Base-by-base conservation (phyloP, 2,113 vertebrate species). In the Muntiacus reevesi region DNA sequence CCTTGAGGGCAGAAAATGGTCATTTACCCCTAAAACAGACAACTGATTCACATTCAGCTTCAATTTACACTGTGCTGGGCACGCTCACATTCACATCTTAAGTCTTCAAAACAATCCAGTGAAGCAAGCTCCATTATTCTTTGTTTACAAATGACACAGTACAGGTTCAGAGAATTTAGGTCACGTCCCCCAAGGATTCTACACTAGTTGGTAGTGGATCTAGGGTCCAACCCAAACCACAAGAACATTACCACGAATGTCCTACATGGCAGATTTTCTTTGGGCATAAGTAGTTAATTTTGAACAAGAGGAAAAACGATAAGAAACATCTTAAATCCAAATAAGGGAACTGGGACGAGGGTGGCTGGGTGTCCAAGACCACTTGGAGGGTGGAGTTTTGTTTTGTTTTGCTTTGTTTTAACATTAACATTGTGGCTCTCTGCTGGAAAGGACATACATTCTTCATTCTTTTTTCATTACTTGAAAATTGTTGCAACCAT, bases 391-490 rank as follows among this genome's bases (percentile, higher is more conserved):
- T 94, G 87, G 86, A 83, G 87, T 95, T 97, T 87, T 97, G 89
- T 96, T 97, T 97, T 86, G 81, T 55, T 97, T 95, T 98, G 85
- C 89, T 97, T 95, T 96, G 90, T 96, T 95, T 97, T 89, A 97
- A 89, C 93, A 86, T 96, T 97, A 93, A 96, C 93, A 95, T 95
- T 87, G 89, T 14, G 95, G 96, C 95, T 90, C 4, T 88, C 91
- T 92, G 64, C 91, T 98, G 98, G 95, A 97, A 97, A 94, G 64
- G 79, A 89, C 95, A 88, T n/a, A 71, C 97, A 97, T 98, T 98
- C 95, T 97, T 95, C 98, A 98, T 98, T 97, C 98, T 89, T 98
- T 98, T 98, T 95, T 96, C 94, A 97, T 98, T 97, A 98, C 84
- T 98, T 52, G 89, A 96, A 91, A 96, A 91, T 94, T 89, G 85